Percentiles rank a stretch among this genome's conserved stretches.
Conservation (phyloP, 1,140 invertebrate genomes). For the Leptinotarsa lineolata region DNA sequence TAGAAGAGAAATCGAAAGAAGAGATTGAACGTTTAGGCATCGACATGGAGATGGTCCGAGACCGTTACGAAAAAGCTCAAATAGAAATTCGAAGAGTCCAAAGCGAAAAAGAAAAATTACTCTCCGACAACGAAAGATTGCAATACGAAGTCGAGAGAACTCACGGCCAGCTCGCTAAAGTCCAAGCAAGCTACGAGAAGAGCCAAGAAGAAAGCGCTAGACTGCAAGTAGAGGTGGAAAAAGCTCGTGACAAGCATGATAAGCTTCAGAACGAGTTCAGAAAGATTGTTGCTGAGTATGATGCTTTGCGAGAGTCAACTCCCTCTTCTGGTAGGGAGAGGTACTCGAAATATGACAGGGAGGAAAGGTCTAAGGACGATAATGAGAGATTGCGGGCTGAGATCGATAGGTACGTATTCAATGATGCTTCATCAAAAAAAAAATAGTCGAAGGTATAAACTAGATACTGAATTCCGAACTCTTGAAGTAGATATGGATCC, state of each 20-base stretch:
- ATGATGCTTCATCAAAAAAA: no score
- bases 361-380: constrained; percentile 76
- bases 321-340: constrained; percentile 66
- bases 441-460: no score
- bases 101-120: constrained; percentile 83
- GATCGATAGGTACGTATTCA: constrained; percentile 65
- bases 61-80: constrained; percentile 86
- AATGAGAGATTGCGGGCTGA: constrained; percentile 80
- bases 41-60: constrained; percentile 84
- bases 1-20: constrained; percentile 88
- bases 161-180: constrained; percentile 80
- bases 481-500: no score
- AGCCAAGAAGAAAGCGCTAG: constrained; percentile 76
- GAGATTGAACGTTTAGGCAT: constrained; percentile 79
- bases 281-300: constrained; percentile 78
- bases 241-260: constrained; percentile 88
- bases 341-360: constrained; percentile 79
- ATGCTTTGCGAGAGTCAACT: constrained; percentile 65
- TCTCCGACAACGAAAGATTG: constrained; percentile 81
- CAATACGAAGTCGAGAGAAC: constrained; percentile 83
- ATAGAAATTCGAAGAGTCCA: constrained; percentile 80
- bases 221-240: constrained; percentile 85
- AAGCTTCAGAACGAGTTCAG: constrained; percentile 80
- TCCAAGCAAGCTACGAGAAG: constrained; percentile 63
- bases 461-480: no score